Conservation (phyloP, 2,888 invertebrate genomes). For the Folsomia manolachei region DNA sequence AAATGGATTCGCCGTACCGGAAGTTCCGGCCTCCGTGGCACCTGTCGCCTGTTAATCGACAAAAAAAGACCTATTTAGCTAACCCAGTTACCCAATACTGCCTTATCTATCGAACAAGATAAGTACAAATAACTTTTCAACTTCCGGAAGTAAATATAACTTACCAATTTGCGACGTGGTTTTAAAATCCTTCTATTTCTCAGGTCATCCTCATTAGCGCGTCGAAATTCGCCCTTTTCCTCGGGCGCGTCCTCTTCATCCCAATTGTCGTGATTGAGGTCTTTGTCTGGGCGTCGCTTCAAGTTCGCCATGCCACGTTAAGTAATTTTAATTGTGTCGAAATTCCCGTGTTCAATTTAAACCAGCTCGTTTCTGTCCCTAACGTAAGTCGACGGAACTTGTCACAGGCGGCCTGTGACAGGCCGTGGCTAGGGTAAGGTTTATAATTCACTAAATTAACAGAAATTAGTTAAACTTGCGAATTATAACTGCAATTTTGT, state of each 20-base stretch:
- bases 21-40: not conserved
- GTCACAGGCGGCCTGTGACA: too few species aligned
- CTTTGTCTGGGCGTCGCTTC: slow-evolving; percentile 68
- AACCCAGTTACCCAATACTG: too few species aligned
- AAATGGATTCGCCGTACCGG: slow-evolving; percentile 17
- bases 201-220: slow-evolving; percentile 65
- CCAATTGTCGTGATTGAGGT: slow-evolving; percentile 83
- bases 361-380: too few species aligned
- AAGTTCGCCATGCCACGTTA: slow-evolving; percentile 20
- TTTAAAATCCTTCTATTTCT: slow-evolving; percentile 33
- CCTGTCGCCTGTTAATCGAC: not conserved
- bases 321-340: too few species aligned
- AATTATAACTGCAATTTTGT: too few species aligned
- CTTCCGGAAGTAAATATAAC: too few species aligned
- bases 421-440: too few species aligned
- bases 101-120: not conserved
- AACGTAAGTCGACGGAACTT: too few species aligned
- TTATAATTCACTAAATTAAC: too few species aligned
- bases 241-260: slow-evolving; percentile 72
- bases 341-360: too few species aligned
- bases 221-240: slow-evolving; percentile 70
- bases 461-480: too few species aligned
- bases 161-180: slow-evolving; percentile 29
- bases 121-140: not conserved
- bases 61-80: not conserved